Percentiles rank a stretch among this genome's conserved stretches.
These are phyloP conservation scores for Xylota segnis DNA, from an alignment of 2,888 invertebrate genomes.

Conservation along the genomic window DNA sequence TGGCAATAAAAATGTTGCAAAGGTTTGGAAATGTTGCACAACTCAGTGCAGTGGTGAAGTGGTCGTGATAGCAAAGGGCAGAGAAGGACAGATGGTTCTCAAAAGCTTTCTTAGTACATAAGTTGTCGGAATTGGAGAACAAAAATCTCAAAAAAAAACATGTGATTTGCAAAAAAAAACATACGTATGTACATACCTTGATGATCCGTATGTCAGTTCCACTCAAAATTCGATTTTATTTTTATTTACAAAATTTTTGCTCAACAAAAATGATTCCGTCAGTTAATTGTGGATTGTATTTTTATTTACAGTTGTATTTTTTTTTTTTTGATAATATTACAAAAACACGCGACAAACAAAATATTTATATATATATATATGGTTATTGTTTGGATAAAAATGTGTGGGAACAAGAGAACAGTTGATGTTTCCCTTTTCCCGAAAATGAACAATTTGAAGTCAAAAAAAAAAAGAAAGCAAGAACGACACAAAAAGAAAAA, in stretches of 20 bases:
- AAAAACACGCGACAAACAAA: constrained; percentile 76
- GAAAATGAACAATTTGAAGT: constrained; percentile 60
- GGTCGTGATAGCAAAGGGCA: background rate
- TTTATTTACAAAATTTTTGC: constrained; percentile 43
- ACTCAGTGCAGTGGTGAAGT: too few species aligned
- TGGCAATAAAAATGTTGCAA: background rate
- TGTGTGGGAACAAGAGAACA: constrained; percentile 64
- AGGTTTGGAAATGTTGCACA: constrained; percentile 2
- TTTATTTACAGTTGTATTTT: constrained; percentile 55
- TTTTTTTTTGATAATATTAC: constrained; percentile 32
- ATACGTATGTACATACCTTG: constrained; percentile 27
- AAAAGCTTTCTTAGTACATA: background rate
- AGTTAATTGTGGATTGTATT: constrained; percentile 15
- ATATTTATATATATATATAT: constrained; percentile 58
- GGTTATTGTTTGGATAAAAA: constrained; percentile 68
- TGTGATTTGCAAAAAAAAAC: constrained; percentile 24
- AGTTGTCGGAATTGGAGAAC: background rate
- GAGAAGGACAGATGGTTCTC: constrained; percentile 13
- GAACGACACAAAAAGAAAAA: constrained; percentile 51
- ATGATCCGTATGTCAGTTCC: constrained; percentile 25
- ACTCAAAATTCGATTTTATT: constrained; percentile 36
- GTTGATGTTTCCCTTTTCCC: constrained; percentile 48
- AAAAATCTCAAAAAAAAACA: constrained; percentile 4
- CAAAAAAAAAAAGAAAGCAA: constrained; percentile 42
- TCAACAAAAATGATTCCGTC: constrained; percentile 66